These are phyloP conservation scores for Alces alces DNA, from an alignment of 2,113 vertebrate genomes.

Conservation along the genomic window DNA sequence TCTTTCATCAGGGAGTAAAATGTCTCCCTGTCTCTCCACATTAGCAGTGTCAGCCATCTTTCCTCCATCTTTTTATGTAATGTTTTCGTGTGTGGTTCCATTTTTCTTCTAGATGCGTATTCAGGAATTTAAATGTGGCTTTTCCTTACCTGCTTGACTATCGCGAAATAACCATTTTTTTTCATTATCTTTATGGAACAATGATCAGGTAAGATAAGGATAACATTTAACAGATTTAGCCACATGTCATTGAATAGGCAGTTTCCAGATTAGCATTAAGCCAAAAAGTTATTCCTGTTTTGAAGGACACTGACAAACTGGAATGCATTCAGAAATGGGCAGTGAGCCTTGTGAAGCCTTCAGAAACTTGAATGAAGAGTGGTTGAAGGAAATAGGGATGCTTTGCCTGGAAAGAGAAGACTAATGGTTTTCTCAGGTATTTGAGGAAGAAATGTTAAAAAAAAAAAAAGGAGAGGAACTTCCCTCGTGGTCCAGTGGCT, in stretches of 20 bases:
- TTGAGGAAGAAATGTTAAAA: not conserved
- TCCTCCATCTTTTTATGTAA: not conserved
- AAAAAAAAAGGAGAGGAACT: not conserved
- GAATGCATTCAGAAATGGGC: not conserved
- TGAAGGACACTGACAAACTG: slow-evolving; percentile 19
- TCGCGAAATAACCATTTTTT: not conserved
- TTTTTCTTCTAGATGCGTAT: slow-evolving; percentile 23
- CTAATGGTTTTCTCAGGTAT: not conserved
- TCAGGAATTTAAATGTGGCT: slow-evolving; percentile 5
- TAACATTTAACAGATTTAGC: not conserved
- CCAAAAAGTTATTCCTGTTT: not conserved
- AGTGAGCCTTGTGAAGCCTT: slow-evolving; percentile 9
- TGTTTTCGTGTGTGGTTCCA: not conserved
- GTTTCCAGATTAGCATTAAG: slow-evolving; percentile 18
- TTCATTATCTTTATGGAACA: not conserved
- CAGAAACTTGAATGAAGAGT: slow-evolving; percentile 20
- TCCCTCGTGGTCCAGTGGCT: not conserved
- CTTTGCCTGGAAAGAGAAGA: slow-evolving; percentile 30
- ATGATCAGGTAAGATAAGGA: not conserved
- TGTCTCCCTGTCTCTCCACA: not conserved
- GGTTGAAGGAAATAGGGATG: slow-evolving; percentile 11
- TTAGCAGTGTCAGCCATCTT: not conserved
- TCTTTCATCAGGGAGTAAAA: slow-evolving; percentile 34
- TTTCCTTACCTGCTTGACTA: slow-evolving; percentile 36
- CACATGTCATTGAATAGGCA: not conserved